Evolutionary conservation across 2,113 vertebrate genomes (phyloP).

Genomic region (Crotalus tigris): DNA sequence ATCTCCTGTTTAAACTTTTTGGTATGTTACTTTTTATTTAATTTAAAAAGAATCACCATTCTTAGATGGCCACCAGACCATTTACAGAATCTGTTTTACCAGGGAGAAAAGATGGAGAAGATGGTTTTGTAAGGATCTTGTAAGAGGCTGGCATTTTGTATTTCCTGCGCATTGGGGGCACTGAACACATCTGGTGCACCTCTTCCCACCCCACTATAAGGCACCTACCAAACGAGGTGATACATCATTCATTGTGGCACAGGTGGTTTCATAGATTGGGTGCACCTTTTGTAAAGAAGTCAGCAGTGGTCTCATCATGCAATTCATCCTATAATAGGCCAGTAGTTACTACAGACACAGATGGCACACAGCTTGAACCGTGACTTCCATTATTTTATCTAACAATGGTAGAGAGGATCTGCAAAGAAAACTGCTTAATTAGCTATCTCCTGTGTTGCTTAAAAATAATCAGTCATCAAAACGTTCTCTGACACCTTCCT

Average conservation of each 20-base stretch:
- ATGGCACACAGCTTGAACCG: background rate
- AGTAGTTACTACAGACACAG: background rate
- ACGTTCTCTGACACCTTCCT: background rate
- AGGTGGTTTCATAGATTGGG: background rate
- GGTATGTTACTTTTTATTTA: too few species aligned
- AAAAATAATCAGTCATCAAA: background rate
- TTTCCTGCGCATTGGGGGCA: background rate
- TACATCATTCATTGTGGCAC: background rate
- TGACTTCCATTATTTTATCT: background rate
- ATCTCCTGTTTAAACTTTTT: background rate
- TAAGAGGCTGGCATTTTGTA: background rate
- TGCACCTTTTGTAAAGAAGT: conserved; percentile 1
- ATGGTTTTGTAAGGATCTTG: background rate
- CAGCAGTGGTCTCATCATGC: background rate
- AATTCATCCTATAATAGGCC: background rate
- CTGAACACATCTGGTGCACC: background rate
- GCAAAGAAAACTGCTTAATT: conserved; percentile 15
- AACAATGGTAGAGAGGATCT: conserved; percentile 10
- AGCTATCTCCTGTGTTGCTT: background rate
- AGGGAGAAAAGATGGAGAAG: background rate
- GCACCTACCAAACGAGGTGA: too few species aligned
- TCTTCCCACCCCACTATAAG: background rate
- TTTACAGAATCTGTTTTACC: too few species aligned
- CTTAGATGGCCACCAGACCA: too few species aligned
- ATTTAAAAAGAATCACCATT: too few species aligned